Percentiles rank a stretch among this genome's conserved stretches.
Evolutionary conservation across 2,797 vertebrate genomes (phyloP).

Genomic region (Lerista edwardsae): DNA sequence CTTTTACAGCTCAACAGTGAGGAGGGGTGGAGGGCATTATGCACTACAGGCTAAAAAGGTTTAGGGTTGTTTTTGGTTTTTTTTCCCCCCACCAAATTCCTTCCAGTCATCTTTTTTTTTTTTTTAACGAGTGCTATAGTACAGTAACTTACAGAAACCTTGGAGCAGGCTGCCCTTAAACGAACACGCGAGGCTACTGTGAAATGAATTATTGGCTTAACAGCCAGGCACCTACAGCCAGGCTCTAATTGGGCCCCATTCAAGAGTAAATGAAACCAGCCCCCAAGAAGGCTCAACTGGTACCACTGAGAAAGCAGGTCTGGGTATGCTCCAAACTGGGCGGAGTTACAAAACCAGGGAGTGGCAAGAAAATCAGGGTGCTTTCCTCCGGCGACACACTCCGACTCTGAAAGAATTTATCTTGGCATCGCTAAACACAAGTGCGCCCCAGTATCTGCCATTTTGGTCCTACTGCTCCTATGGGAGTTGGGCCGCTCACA

Average conservation of each 20-base stretch:
- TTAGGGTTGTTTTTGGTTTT: neutral
- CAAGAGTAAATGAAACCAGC: constrained; percentile 66
- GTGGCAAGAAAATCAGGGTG: neutral
- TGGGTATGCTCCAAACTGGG: constrained; percentile 55
- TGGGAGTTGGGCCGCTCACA: too few relatives aligned
- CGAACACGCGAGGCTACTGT: constrained; percentile 54
- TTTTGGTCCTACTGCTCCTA: too few relatives aligned
- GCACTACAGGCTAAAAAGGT: constrained; percentile 37
- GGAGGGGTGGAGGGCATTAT: neutral
- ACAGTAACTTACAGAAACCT: constrained; percentile 47
- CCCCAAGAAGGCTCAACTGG: constrained; percentile 4
- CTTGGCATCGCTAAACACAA: neutral
- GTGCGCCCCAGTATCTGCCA: too few relatives aligned
- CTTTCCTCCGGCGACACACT: neutral
- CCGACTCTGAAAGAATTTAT: neutral
- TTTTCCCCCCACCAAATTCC: constrained; percentile 57
- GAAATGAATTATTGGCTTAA: constrained; percentile 63
- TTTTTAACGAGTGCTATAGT: constrained; percentile 55
- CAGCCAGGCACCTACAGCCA: constrained; percentile 56
- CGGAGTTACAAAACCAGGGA: constrained; percentile 36
- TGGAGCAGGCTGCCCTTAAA: constrained; percentile 49
- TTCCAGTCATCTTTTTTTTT: constrained; percentile 62
- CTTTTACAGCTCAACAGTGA: constrained; percentile 42
- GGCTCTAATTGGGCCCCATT: constrained; percentile 45
- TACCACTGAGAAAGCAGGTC: constrained; percentile 25